phyloP scores from a whole-genome alignment of 2,113 vertebrate genomes.

The Pipra filicauda region DNA sequence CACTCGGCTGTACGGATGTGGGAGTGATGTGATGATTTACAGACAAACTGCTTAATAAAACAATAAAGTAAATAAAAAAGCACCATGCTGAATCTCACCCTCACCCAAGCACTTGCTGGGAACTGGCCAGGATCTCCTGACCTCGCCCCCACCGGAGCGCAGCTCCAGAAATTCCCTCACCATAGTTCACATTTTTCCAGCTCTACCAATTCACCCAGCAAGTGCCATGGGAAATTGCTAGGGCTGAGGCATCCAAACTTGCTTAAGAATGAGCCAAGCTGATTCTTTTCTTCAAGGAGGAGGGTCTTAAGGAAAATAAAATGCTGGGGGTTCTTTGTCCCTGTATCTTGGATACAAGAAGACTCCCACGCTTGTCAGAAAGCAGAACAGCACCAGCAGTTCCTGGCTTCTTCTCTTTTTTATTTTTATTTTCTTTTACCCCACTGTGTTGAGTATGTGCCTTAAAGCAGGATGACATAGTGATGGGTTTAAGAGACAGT shows the following conservation, averaged over 20 bases:
- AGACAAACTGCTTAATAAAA: neutral
- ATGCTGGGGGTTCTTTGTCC: constrained; percentile 66
- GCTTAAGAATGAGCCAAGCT: constrained; percentile 30
- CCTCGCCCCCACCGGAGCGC: neutral
- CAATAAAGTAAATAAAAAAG: neutral
- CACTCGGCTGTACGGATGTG: neutral
- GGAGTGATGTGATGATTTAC: neutral
- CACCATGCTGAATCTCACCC: neutral
- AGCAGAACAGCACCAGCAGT: constrained; percentile 34
- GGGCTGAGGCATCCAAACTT: neutral
- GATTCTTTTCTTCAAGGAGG: constrained; percentile 47
- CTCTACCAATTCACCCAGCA: neutral
- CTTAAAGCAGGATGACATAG: neutral
- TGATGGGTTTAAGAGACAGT: constrained; percentile 11
- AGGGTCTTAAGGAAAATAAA: constrained; percentile 57
- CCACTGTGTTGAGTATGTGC: neutral
- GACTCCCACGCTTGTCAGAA: constrained; percentile 68
- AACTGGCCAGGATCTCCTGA: constrained; percentile 7
- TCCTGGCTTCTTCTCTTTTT: neutral
- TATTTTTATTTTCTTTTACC: neutral
- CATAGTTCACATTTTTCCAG: constrained; percentile 47
- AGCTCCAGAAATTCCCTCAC: constrained; percentile 51
- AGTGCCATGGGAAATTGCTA: constrained; percentile 35
- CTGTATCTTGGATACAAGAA: constrained; percentile 64
- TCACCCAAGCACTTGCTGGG: constrained; percentile 38